Evolutionary conservation across 2,797 vertebrate species (phyloP), one percentile per base, ranked within the genome.

Genomic region (Gobionotothen gibberifrons): DNA sequence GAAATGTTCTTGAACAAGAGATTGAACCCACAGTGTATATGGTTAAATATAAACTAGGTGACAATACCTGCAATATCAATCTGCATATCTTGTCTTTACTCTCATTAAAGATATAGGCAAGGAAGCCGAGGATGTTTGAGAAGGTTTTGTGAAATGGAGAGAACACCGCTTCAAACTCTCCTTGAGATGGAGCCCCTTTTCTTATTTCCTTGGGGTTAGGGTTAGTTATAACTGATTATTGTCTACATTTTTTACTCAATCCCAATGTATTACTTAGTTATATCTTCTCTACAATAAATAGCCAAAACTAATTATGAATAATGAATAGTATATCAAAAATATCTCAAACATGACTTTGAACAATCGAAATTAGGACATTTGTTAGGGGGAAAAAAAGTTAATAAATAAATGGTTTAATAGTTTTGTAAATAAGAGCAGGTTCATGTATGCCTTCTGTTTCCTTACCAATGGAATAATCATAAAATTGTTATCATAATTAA

Each of bases 1-100:
- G 39, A 58, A 32, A 22, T 69, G 19, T 14, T 12, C 54, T 69
- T 47, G n/a, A 72, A 52, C 15, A 71, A 51, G 11, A 52, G 43
- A 59, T 44, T 55, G n/a, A 59, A 63, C 47, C 48, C n/a, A 47
- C 17, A 63, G 22, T 65, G 54, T 9, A 32, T 8, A 36, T 9
- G 8, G 32, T 36, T 36, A 36, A 73, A 51, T 76, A 56, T 48
- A 17, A 72, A 59, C 63, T 40, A 3, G 16, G 29, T 49, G 40
- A 21, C 17, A 55, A 55, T 44, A 51, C 13, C 26, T 19, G 22
- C 51, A 39, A 46, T 72, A 57, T 71, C 47, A 16, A 14, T 39
- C 32, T n/a, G 40, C 32, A 61, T 49, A 52, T 56, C 52, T 10
- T 49, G 36, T 57, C 10, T 17, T 48, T 10, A 44, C 13, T 11